These are phyloP conservation scores for Bugula neritina DNA, from an alignment of 2,888 invertebrate genomes.

Conservation along the genomic window DNA sequence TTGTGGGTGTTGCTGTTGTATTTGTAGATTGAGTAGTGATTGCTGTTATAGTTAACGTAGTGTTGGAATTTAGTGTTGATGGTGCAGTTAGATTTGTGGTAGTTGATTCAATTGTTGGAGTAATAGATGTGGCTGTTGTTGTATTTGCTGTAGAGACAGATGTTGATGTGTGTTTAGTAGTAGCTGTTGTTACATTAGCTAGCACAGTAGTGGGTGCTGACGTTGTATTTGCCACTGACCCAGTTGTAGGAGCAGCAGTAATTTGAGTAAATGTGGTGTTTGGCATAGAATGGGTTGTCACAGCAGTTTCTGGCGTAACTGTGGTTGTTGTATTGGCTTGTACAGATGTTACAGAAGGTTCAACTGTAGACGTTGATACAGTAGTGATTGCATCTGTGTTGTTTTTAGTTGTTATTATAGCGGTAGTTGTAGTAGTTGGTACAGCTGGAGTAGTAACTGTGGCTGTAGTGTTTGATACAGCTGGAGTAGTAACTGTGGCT, in stretches of 20 bases:
- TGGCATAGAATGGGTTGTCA: not conserved
- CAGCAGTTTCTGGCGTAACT: not conserved
- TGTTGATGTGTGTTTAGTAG: too few relatives aligned
- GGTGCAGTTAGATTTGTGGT: not conserved
- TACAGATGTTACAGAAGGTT: not conserved
- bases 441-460: not conserved
- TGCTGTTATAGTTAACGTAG: not conserved
- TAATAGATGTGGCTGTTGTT: too few relatives aligned
- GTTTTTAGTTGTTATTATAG: too few relatives aligned
- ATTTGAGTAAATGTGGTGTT: not conserved
- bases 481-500: not conserved
- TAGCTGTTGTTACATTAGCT: not conserved
- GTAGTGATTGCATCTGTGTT: not conserved
- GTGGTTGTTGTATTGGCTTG: not conserved
- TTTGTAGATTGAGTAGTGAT: not conserved
- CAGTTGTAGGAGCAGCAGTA: not conserved
- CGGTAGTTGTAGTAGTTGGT: not conserved
- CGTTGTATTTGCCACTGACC: not conserved
- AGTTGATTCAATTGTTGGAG: not conserved
- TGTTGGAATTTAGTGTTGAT: not conserved
- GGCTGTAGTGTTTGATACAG: not conserved
- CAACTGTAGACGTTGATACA: not conserved
- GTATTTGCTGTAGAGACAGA: too few relatives aligned
- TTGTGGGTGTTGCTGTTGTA: not conserved
- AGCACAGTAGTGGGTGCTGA: not conserved